Evolutionary conservation across 2,797 vertebrate species (phyloP), one percentile per base, ranked within the genome.

Genomic region (Lepilemur ruficaudatus): DNA sequence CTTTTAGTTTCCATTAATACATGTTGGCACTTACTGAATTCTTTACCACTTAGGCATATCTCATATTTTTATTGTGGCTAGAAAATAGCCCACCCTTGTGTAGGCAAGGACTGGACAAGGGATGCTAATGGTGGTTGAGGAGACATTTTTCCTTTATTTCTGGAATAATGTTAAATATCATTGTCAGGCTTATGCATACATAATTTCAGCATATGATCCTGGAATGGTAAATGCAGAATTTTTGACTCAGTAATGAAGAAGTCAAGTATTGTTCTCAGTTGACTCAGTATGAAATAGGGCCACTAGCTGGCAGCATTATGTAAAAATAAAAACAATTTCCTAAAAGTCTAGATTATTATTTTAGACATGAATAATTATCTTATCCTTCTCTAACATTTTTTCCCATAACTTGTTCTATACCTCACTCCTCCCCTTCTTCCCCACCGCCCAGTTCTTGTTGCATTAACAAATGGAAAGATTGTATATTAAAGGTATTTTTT

Each of bases 261-360:
- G 67, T 82, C 41, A 92, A 75, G 73, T 93, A 50, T 73, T 84
- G 14, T 82, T 98, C 32, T 50, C 48, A 80, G 65, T 79, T 94
- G 94, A 88, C 92, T 98, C 92, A 86, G 79, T 98, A 82, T 97
- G 95, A 97, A 95, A 96, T 97, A 95, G 97, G 95, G 94, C 98
- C 98, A 98, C 98, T 98, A 99, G 98, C 98, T 98, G 98, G 98
- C 98, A 98, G 98, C 98, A 98, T 98, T 98, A 98, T 98, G 98
- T 98, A 98, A 98, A 98, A 98, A 97, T 98, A 98, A 98, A 89
- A 88, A 32, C 48, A 48, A 57, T 96, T 96, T 92, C 55, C 25
- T 95, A 48, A 85, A 46, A 87, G 55, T 89, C 92, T 75, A n/a
- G 61, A 22, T 61, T 94, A 81, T 87, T 78, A 46, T 65, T 83